phyloP scores from a whole-genome alignment of 2,113 vertebrate species.

The Epinephelus cyanopodus region DNA sequence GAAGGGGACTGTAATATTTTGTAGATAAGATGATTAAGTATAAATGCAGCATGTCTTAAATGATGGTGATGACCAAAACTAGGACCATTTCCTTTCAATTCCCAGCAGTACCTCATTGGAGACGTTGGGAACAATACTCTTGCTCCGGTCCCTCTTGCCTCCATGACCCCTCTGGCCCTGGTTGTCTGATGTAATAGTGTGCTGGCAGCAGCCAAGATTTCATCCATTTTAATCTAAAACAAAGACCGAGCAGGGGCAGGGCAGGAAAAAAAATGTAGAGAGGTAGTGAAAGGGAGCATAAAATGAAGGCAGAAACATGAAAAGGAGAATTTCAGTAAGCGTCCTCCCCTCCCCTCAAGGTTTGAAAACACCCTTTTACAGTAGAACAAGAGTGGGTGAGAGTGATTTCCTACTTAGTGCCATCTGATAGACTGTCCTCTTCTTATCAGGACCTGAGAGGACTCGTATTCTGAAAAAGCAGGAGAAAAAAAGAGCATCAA shows the following conservation, averaged over 20 bases:
- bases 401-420: slow-evolving; percentile 89
- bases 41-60: not conserved
- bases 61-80: slow-evolving; percentile 13
- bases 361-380: slow-evolving; percentile 45
- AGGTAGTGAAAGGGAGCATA: slow-evolving; percentile 1
- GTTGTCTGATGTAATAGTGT: slow-evolving; percentile 92
- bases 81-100: slow-evolving; percentile 23
- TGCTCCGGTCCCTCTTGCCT: slow-evolving; percentile 88
- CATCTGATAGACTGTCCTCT: slow-evolving; percentile 96
- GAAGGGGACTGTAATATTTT: not conserved
- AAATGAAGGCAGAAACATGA: slow-evolving; percentile 29
- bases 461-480: slow-evolving; percentile 88
- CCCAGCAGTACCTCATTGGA: slow-evolving; percentile 87
- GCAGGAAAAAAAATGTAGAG: slow-evolving; percentile 9
- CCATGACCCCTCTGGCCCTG: slow-evolving; percentile 88
- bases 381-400: slow-evolving; percentile 40
- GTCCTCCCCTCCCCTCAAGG: slow-evolving; percentile 9
- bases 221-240: slow-evolving; percentile 92
- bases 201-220: slow-evolving; percentile 94
- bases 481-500: slow-evolving; percentile 64
- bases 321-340: slow-evolving; percentile 38
- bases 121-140: slow-evolving; percentile 87
- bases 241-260: slow-evolving; percentile 17
- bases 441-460: slow-evolving; percentile 91
- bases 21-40: not conserved